phyloP scores from a whole-genome alignment of 2,113 vertebrate species.

The Campylorhamphus procurvoides region DNA sequence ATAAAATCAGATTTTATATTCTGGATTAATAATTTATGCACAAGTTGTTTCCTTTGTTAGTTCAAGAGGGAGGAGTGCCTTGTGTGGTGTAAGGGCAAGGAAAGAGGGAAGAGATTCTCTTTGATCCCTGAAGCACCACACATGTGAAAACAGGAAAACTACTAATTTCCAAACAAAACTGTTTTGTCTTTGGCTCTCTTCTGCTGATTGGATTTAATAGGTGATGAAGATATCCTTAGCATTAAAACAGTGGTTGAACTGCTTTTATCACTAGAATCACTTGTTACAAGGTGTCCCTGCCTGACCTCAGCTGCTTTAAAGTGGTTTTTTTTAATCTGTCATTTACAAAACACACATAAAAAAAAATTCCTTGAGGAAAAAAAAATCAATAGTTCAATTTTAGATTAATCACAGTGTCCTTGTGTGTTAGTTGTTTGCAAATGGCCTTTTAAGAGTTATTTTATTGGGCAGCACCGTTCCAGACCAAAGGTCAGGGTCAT shows the following conservation, averaged over 20 bases:
- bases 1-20: not conserved
- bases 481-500: slow-evolving; percentile 50
- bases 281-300: not conserved
- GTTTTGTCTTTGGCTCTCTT: not conserved
- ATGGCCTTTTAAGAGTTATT: not conserved
- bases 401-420: not conserved
- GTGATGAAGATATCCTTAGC: not conserved
- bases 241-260: not conserved
- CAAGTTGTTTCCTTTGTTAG: not conserved
- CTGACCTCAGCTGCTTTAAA: not conserved
- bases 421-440: not conserved
- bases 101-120: not conserved
- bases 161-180: not conserved
- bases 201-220: not conserved
- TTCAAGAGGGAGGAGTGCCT: not conserved
- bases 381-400: not conserved
- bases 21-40: not conserved
- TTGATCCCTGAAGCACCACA: not conserved
- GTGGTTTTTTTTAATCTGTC: not conserved
- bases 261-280: not conserved
- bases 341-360: not conserved
- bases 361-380: not conserved
- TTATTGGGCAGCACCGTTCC: not conserved
- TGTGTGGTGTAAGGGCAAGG: not conserved
- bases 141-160: not conserved